Evolutionary conservation across 1,140 invertebrate species (phyloP), one percentile per base, ranked within the genome.

Genomic region (Trichogramma pretiosum): DNA sequence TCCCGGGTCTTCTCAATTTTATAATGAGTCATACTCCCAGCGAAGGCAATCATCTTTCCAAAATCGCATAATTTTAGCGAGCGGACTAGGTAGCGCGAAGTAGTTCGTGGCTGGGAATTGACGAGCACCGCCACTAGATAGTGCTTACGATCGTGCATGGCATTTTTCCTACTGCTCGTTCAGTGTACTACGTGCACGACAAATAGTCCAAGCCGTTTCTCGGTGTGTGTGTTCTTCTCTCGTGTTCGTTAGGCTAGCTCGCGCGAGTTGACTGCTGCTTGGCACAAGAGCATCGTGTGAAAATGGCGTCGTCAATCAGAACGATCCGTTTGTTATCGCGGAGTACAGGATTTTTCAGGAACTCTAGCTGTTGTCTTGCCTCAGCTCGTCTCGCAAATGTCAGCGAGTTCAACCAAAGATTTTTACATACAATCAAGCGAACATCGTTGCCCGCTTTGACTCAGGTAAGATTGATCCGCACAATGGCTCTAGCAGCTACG

Each of bases 271-370:
- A 28, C 13, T 33, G 32, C 11, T 17, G 30, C 43, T 43, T 21
- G 38, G 17, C 41, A n/a, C n/a, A n/a, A n/a, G n/a, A n/a, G n/a
- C n/a, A n/a, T n/a, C n/a, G n/a, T n/a, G n/a, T 41, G 46, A 61
- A 57, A 64, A 65, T 65, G 63, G 63, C 62, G 60, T 56, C 61
- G 35, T n/a, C n/a, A n/a, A 51, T 62, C 22, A 39, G 36, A 22
- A 37, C 58, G 53, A 48, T 55, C 13, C 56, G 62, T 46, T 21
- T 63, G 32, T 54, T 64, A 7, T 38, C 51, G 16, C 59, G 57
- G 53, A 62, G 58, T 38, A 40, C 56, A 52, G 57, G 59, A 48
- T 45, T 48, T 32, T 19, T 64, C 34, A 59, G 44, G 30, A 58
- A 49, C 39, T 36, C 50, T 5, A 14, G 28, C 52, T 53, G 13